phyloP scores from a whole-genome alignment of 1,140 invertebrate genomes.

The Drosophila parvula region DNA sequence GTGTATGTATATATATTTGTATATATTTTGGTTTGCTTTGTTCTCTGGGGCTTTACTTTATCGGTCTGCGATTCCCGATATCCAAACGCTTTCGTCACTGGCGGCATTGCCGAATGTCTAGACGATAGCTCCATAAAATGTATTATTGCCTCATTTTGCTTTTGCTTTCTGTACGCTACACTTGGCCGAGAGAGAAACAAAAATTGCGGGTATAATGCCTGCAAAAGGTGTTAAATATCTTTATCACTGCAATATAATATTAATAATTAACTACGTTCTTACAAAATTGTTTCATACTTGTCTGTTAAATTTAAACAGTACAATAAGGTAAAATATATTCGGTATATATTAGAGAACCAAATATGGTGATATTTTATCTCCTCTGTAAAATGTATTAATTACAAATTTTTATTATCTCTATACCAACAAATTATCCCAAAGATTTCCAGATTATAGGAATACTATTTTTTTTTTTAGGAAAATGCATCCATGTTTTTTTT shows the following conservation, averaged over 20 bases:
- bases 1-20: conserved; percentile 3
- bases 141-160: conserved; percentile 51
- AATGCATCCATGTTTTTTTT: neutral
- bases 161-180: conserved; percentile 33
- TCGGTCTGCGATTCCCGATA: conserved; percentile 40
- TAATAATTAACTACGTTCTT: neutral
- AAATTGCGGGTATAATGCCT: conserved; percentile 15
- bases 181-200: conserved; percentile 8
- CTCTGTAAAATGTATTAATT: too few species aligned
- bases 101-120: conserved; percentile 51
- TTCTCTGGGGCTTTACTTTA: conserved; percentile 37
- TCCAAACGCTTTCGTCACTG: conserved; percentile 47
- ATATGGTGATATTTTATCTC: too few species aligned
- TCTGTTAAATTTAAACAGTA: too few species aligned
- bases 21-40: conserved; percentile 11
- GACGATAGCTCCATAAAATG: conserved; percentile 47
- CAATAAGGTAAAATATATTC: neutral
- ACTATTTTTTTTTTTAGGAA: neutral
- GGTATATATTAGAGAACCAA: too few species aligned
- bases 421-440: too few species aligned
- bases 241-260: neutral
- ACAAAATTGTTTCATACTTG: neutral
- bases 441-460: too few species aligned
- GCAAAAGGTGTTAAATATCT: neutral
- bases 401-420: too few species aligned